Evolutionary conservation across 2,888 invertebrate genomes (phyloP).

Genomic region (Xylocampa areola): DNA sequence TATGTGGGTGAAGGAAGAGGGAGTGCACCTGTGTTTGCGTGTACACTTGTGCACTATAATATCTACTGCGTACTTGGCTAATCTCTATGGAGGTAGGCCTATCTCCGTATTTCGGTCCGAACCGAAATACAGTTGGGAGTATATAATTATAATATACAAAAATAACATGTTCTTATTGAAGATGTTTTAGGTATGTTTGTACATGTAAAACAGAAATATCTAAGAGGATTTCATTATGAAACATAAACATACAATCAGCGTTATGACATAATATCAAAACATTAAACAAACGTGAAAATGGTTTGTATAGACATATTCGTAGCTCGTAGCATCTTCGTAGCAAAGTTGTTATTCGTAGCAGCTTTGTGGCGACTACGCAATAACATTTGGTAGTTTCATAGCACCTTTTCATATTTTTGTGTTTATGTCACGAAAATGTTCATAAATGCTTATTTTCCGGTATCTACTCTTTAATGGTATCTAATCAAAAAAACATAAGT

Average conservation of each 20-base stretch:
- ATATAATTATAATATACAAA: neutral
- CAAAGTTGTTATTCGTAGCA: slow-evolving; percentile 1
- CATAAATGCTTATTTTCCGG: slow-evolving; percentile 16
- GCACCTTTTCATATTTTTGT: slow-evolving; percentile 33
- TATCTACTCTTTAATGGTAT: no score
- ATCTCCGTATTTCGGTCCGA: no score
- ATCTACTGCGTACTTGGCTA: no score
- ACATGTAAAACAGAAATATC: slow-evolving; percentile 9
- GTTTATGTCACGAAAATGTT: slow-evolving; percentile 25
- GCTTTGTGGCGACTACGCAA: slow-evolving; percentile 23
- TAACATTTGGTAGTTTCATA: slow-evolving; percentile 16
- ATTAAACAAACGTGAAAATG: slow-evolving; percentile 1
- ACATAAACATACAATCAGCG: slow-evolving; percentile 14
- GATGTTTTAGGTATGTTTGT: slow-evolving; percentile 9
- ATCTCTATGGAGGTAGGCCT: no score
- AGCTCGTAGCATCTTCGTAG: slow-evolving; percentile 9
- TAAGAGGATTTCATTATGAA: slow-evolving; percentile 21
- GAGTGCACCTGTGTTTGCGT: no score
- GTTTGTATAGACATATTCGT: no score
- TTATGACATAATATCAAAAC: slow-evolving; percentile 8
- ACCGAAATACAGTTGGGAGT: no score
- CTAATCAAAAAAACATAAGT: slow-evolving; percentile 37
- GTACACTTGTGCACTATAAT: no score
- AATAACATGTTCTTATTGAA: slow-evolving; percentile 11
- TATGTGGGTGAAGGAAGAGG: no score